Percentiles rank a stretch among this genome's conserved stretches.
phyloP scores from a whole-genome alignment of 2,888 invertebrate genomes.

The Ormyrus pomaceus region DNA sequence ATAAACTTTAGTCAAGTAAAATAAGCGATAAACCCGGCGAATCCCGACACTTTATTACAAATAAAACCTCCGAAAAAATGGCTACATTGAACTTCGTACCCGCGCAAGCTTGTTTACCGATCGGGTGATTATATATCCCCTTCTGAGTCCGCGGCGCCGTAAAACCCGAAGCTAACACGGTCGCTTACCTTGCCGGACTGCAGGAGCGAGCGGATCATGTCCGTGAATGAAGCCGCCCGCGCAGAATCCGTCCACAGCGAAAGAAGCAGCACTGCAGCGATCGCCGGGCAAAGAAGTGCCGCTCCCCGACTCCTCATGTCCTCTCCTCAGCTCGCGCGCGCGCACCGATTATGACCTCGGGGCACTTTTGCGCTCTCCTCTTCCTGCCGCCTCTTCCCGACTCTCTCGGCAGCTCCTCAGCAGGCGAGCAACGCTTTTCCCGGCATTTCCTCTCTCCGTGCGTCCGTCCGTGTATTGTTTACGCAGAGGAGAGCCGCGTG shows the following conservation, averaged over 20 bases:
- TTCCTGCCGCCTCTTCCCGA: not conserved
- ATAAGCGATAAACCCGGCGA: too few relatives aligned
- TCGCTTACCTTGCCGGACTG: slow-evolving; percentile 50
- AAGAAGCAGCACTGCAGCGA: not conserved
- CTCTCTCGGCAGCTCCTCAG: slow-evolving; percentile 12
- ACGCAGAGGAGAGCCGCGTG: slow-evolving; percentile 22
- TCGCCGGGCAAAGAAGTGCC: not conserved
- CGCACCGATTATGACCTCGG: not conserved
- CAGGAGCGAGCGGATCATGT: slow-evolving; percentile 45
- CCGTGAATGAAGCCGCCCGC: slow-evolving; percentile 37
- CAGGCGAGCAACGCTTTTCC: slow-evolving; percentile 6
- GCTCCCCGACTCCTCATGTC: slow-evolving; percentile 19
- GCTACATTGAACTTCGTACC: too few relatives aligned
- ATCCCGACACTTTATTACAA: too few relatives aligned
- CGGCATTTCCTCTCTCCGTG: not conserved
- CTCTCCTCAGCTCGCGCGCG: not conserved
- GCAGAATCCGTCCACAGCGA: slow-evolving; percentile 4
- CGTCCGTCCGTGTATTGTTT: slow-evolving; percentile 21
- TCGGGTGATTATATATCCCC: too few relatives aligned
- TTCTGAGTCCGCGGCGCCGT: too few relatives aligned
- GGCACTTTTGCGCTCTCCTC: not conserved
- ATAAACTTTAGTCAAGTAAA: too few relatives aligned
- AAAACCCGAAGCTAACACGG: too few relatives aligned
- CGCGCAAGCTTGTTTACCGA: too few relatives aligned
- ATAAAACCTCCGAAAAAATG: too few relatives aligned